Evolutionary conservation across 2,113 vertebrate genomes (phyloP).

Genomic region (Gallinago media): DNA sequence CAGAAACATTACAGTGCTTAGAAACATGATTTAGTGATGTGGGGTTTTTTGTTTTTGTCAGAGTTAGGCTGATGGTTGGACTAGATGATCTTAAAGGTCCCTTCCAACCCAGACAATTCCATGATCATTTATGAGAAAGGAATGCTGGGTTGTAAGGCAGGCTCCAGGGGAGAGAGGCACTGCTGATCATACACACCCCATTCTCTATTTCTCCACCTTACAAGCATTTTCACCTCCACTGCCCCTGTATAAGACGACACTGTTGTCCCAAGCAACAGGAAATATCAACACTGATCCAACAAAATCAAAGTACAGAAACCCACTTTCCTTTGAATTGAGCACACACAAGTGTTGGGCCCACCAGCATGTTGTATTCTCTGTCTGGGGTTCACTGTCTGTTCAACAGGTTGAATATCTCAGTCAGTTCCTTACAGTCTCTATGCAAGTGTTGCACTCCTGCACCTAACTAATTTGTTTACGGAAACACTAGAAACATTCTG

Average conservation of each 20-base stretch:
- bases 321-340: neutral
- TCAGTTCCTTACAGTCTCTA: neutral
- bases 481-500: neutral
- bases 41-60: too few species aligned
- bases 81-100: too few species aligned
- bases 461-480: neutral
- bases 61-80: too few species aligned
- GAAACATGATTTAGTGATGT: too few species aligned
- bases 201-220: neutral
- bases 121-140: neutral
- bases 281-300: neutral
- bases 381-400: neutral
- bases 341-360: neutral
- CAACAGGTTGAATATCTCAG: neutral
- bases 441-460: neutral
- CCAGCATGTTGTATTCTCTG: fast-evolving
- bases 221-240: neutral
- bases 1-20: neutral
- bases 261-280: neutral
- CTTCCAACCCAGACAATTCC: too few species aligned
- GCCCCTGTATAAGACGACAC: neutral
- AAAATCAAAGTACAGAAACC: neutral
- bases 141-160: neutral
- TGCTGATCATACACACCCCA: fast-evolving
- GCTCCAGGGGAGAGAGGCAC: neutral